Evolutionary conservation across 2,888 invertebrate species (phyloP).

Genomic region (Cephus sareptanus): DNA sequence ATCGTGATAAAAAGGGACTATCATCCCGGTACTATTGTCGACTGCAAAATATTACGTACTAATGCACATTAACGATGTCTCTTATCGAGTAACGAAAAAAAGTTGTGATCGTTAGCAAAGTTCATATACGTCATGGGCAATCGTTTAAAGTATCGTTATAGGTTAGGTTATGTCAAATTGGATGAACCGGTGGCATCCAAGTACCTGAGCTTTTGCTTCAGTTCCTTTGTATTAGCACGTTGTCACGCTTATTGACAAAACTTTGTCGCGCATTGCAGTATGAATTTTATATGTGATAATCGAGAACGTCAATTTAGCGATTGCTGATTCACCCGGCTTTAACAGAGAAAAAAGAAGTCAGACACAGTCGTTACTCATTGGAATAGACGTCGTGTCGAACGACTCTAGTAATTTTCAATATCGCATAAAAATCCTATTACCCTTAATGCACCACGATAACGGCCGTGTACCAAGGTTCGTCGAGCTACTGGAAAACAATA

Average conservation of each 20-base stretch:
- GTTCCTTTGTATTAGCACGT: neutral
- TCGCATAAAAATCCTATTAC: neutral
- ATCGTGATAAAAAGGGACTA: no score
- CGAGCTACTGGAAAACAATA: neutral
- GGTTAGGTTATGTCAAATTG: no score
- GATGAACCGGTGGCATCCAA: no score
- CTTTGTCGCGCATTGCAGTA: no score
- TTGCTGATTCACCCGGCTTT: neutral
- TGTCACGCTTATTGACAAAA: no score
- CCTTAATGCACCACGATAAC: neutral
- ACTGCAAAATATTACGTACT: no score
- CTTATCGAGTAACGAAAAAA: no score
- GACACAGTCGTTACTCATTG: neutral
- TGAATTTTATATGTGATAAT: neutral
- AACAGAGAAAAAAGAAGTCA: neutral
- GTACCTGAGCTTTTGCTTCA: neutral
- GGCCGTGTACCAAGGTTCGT: neutral
- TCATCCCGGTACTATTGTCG: no score
- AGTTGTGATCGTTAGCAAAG: no score
- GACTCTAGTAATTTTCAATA: neutral
- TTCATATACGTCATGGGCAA: neutral
- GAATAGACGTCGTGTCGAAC: neutral
- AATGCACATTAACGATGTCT: no score
- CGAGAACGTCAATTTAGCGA: neutral
- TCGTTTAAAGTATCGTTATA: no score